These are phyloP conservation scores for Cryptocheilus praepositus DNA, from an alignment of 2,888 invertebrate genomes.

Conservation along the genomic window DNA sequence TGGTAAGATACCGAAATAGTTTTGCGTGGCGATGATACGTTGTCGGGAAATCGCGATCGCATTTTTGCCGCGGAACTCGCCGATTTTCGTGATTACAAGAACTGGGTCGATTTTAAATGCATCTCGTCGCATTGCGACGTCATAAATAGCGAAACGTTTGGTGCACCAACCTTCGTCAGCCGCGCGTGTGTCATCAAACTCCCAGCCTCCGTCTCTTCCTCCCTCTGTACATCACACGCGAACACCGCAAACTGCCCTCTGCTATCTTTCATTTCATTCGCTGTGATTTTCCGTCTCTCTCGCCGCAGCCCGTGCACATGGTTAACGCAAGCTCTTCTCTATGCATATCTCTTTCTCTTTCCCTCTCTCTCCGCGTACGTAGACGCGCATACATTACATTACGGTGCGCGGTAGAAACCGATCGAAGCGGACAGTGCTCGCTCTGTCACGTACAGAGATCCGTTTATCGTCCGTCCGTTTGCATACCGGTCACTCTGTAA, in stretches of 20 bases:
- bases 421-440: slow-evolving; percentile 44
- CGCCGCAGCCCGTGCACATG: neutral
- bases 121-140: slow-evolving; percentile 66
- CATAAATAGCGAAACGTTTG: slow-evolving; percentile 61
- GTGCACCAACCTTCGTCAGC: slow-evolving; percentile 40
- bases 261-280: slow-evolving; percentile 9
- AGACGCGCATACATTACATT: slow-evolving; percentile 7
- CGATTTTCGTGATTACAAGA: slow-evolving; percentile 17
- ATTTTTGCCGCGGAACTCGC: neutral
- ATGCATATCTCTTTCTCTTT: slow-evolving; percentile 5
- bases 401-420: slow-evolving; percentile 29
- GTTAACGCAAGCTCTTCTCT: neutral
- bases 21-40: neutral
- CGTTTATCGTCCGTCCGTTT: slow-evolving; percentile 63
- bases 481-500: slow-evolving; percentile 56
- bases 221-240: slow-evolving; percentile 14
- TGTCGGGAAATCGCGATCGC: too few species aligned
- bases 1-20: neutral
- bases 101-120: slow-evolving; percentile 56
- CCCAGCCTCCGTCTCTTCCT: slow-evolving; percentile 4
- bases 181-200: slow-evolving; percentile 41
- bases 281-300: slow-evolving; percentile 13
- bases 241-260: neutral
- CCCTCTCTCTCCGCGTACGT: slow-evolving; percentile 5
- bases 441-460: slow-evolving; percentile 59